Base-by-base conservation (phyloP, 53 echinoderm and acorn worm species). In the Holothuria leucospilota region DNA sequence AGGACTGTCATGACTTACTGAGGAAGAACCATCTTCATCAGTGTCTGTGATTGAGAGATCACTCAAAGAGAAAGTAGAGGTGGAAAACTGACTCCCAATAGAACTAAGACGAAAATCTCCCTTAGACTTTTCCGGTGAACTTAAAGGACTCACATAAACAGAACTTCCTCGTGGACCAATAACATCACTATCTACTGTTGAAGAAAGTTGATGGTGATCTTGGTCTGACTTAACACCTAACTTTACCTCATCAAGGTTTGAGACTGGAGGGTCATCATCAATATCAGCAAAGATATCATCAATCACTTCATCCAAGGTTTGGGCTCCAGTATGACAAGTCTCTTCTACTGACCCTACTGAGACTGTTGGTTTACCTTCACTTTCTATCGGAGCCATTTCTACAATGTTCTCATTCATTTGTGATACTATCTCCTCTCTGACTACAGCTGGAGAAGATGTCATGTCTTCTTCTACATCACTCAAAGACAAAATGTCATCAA, bases 401-500 rank as follows among this genome's bases (percentile, higher is more conserved):
- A 56, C 16, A 3, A 56, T 56, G 18, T 18, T 10, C 56, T 56
- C 56, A 1, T 16, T 5, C 15, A 3, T 16, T 56, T 56, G 56
- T 7, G 56, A 56, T 56, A 56, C 56, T 56, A 16, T 9, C 56
- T 56, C 56, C 56, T 56, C 56, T 56, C 56, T 9, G 49, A 49
- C 49, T 9, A 13, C 16, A 1, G 56, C 59, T 25, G 59, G 78
- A 10, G 59, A 51, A 15, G 56, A 78, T 13, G 78, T 78, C 23
- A 27, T 21, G 39, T 79, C 70, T 60, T 85, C 68, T 20, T 90
- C 85, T 38, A 78, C 90, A 73, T 88, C 85, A 85, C 91, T 93
- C 2, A 91, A 87, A 1, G 75, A 81, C 30, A 96, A 46, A 24
- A 96, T 69, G 82, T 96, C 96, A 89, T 96, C 96, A 77, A 96